Evolutionary conservation across 2,888 invertebrate species (phyloP), one percentile per base, ranked within the genome.

Genomic region (Lasiommata megera): DNA sequence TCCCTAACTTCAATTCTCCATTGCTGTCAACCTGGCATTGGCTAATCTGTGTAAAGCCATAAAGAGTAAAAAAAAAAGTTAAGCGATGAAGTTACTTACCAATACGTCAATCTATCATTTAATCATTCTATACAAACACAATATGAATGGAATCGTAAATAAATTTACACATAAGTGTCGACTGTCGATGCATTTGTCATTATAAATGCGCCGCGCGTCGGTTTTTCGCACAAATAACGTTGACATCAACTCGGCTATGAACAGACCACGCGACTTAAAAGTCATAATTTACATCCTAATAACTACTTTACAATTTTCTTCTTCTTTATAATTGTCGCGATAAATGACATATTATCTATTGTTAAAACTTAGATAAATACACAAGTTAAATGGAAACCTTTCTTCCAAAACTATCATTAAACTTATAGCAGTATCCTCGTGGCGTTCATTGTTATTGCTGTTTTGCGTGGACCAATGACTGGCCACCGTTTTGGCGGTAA

Each of bases 181-280:
- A 16, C 46, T 16, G 51, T 51, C 51, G 51, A 51, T 51, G 51
- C 38, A 38, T 40, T 40, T 51, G 18, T 37, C 51, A 51, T 51
- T 40, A 40, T 14, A 40, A 50, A 51, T 51, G 51, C 51, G 14
- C 9, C 9, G 29, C 31, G 41, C 34, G 28, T 53, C 17, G 14
- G n/a, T 16, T 11, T 54, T 44, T 47, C 47, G 47, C 38, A 38
- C 38, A 54, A 54, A 40, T 47, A 54, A 54, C 47, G 47, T 54
- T 38, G 38, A 55, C 47, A 47, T 48, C 23, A 47, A 55, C 40
- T 55, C 38, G 40, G 47, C 38, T 40, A 41, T 23, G 48, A 11
- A 48, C 18, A 48, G 29, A 23, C 50, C 36, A 41, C 50, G 50
- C 50, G 36, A 43, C 56, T 48, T 38, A 31, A n/a, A 46, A 48